phyloP scores from a whole-genome alignment of 2,888 invertebrate genomes.

The Heliconius hortense region DNA sequence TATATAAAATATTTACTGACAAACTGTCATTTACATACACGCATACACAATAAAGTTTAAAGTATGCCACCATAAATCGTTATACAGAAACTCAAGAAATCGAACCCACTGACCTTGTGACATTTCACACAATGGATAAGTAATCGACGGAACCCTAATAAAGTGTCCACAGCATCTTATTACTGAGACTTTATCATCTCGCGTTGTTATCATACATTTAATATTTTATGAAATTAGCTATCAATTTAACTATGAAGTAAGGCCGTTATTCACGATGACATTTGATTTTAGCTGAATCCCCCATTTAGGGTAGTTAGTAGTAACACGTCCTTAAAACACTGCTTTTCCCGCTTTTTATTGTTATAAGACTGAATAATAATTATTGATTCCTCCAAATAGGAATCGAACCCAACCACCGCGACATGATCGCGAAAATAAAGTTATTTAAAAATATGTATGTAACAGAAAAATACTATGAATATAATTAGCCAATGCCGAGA shows the following conservation, averaged over 20 bases:
- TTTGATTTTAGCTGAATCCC: too few species aligned
- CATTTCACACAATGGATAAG: conserved; percentile 9
- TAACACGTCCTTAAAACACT: too few species aligned
- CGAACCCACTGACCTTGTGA: conserved; percentile 15
- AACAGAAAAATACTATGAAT: too few species aligned
- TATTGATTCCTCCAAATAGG: background rate
- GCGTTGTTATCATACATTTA: background rate
- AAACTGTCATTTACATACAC: conserved; percentile 3
- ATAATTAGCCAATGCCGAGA: too few species aligned
- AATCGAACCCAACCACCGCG: background rate
- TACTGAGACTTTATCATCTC: background rate
- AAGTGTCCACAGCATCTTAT: conserved; percentile 10
- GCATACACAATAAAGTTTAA: conserved; percentile 8
- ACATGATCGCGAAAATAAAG: too few species aligned
- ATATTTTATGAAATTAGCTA: background rate
- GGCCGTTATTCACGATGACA: background rate
- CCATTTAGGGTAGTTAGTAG: too few species aligned
- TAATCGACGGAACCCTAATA: conserved; percentile 10
- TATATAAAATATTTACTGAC: background rate
- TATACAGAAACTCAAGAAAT: background rate
- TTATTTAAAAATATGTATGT: too few species aligned
- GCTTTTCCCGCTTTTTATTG: too few species aligned
- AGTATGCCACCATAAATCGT: conserved; percentile 16
- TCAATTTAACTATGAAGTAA: background rate
- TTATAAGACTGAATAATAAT: too few species aligned